Evolutionary conservation across 2,797 vertebrate species (phyloP).

Genomic region (Dendrocincla tyrannina): DNA sequence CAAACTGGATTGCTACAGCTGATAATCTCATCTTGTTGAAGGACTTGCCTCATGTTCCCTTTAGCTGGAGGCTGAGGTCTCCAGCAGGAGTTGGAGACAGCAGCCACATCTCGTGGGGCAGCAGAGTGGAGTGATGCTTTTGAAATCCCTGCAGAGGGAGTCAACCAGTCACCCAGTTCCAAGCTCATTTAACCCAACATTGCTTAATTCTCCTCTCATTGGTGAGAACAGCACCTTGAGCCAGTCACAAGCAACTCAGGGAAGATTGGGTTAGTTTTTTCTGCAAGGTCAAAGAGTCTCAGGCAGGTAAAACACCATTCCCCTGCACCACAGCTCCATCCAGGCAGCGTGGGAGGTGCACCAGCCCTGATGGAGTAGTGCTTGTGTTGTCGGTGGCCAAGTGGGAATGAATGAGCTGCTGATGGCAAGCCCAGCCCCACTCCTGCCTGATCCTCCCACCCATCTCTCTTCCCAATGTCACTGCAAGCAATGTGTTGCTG

Average conservation of each 20-base stretch:
- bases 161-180: rapidly evolving
- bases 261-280: not conserved
- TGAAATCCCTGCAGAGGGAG: not conserved
- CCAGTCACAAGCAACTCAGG: not conserved
- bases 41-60: not conserved
- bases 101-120: not conserved
- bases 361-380: no score
- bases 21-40: not conserved
- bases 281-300: not conserved
- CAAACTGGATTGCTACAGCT: not conserved
- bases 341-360: not conserved
- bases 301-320: not conserved
- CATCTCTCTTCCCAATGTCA: rapidly evolving
- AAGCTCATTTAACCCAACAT: not conserved
- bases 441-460: not conserved
- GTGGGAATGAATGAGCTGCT: not conserved
- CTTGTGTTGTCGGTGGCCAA: not conserved
- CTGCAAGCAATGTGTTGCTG: rapidly evolving
- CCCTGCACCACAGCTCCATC: not conserved
- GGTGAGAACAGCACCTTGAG: not conserved
- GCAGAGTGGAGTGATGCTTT: not conserved
- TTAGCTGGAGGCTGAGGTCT: not conserved
- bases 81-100: not conserved
- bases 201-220: not conserved
- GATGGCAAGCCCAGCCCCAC: not conserved